phyloP scores from a whole-genome alignment of 2,888 invertebrate species.

The Barypeithes pellucidus region DNA sequence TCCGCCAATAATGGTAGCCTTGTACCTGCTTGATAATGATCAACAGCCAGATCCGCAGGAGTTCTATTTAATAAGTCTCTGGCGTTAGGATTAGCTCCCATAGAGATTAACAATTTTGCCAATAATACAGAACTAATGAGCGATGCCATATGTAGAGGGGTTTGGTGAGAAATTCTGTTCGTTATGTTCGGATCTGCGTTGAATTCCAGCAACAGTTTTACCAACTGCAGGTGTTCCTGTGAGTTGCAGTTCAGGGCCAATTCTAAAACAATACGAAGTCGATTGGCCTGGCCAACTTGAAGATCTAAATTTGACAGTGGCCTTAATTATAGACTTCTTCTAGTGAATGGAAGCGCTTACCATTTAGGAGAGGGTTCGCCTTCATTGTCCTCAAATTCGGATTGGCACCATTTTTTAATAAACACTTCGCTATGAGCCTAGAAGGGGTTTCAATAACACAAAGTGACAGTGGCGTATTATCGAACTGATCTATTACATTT shows the following conservation, averaged over 20 bases:
- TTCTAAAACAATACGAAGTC: conserved; percentile 54
- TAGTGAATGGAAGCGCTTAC: conserved; percentile 49
- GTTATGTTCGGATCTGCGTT: conserved; percentile 56
- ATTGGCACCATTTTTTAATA: conserved; percentile 58
- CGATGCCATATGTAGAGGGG: conserved; percentile 58
- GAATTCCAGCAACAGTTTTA: conserved; percentile 52
- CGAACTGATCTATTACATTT: conserved; percentile 58
- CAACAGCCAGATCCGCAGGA: conserved; percentile 55
- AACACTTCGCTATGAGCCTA: conserved; percentile 52
- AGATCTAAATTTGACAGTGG: too few relatives aligned
- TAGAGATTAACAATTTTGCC: conserved; percentile 54
- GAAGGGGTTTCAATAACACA: conserved; percentile 55
- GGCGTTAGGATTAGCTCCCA: conserved; percentile 50
- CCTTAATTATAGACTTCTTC: not conserved
- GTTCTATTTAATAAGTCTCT: conserved; percentile 54
- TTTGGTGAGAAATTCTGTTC: conserved; percentile 56
- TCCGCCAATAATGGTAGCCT: too few relatives aligned
- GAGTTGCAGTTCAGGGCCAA: conserved; percentile 53
- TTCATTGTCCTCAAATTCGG: conserved; percentile 42
- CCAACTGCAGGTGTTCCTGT: conserved; percentile 43
- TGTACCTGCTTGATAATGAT: conserved; percentile 52
- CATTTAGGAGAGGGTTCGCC: conserved; percentile 53
- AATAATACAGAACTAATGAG: conserved; percentile 58
- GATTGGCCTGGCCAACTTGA: too few relatives aligned
- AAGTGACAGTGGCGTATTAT: conserved; percentile 58